Percentiles rank a stretch among this genome's conserved stretches.
Evolutionary conservation across 2,113 vertebrate species (phyloP).

Genomic region (Grus americana): DNA sequence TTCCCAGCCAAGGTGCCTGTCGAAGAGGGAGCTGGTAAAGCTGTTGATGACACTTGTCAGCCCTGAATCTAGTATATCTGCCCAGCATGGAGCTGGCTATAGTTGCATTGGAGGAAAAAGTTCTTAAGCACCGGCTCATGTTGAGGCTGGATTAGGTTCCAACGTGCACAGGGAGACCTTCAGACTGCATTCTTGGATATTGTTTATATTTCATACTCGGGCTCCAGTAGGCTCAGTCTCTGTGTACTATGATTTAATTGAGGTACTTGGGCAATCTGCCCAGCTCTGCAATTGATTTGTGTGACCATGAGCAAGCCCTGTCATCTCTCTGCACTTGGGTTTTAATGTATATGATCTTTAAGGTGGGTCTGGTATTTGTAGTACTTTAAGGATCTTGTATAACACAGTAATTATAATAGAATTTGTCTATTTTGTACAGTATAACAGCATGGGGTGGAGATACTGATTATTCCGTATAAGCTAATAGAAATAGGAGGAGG

Average conservation of each 20-base stretch:
- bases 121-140: background rate
- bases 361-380: background rate
- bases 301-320: background rate
- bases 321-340: background rate
- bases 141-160: background rate
- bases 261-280: background rate
- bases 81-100: background rate
- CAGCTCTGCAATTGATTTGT: slow-evolving; percentile 2
- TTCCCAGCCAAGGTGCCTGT: background rate
- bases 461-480: background rate
- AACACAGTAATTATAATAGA: background rate
- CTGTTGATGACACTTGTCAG: slow-evolving; percentile 11
- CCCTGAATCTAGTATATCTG: background rate
- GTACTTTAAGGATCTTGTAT: background rate
- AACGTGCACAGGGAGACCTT: background rate
- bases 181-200: background rate
- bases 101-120: background rate
- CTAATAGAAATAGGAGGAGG: background rate
- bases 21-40: background rate
- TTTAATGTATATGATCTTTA: background rate
- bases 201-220: background rate
- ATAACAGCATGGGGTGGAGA: background rate
- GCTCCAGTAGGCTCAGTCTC: background rate
- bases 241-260: background rate
- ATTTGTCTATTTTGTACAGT: background rate